phyloP scores from a whole-genome alignment of 2,113 vertebrate genomes.

The Eublepharis macularius region DNA sequence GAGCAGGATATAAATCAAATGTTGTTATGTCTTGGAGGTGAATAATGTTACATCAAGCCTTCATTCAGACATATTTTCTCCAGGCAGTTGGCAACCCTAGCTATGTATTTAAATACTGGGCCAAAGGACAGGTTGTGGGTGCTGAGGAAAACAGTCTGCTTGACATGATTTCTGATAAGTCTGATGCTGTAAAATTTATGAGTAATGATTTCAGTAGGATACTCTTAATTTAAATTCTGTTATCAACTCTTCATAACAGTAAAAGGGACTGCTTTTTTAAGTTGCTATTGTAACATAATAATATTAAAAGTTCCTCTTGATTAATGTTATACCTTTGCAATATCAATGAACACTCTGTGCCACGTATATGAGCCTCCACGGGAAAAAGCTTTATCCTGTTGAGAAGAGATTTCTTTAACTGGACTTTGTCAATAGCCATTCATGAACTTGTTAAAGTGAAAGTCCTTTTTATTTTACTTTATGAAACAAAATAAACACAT shows the following conservation, averaged over 20 bases:
- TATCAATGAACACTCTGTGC: constrained; percentile 54
- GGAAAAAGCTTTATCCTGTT: constrained; percentile 60
- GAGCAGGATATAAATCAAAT: too few species aligned
- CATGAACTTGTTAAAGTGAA: constrained; percentile 77
- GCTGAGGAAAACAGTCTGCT: too few species aligned
- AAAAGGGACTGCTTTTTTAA: neutral
- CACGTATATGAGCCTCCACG: constrained; percentile 56
- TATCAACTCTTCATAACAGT: neutral
- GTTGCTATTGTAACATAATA: neutral
- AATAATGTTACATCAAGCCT: too few species aligned
- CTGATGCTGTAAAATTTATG: too few species aligned
- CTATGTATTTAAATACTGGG: too few species aligned
- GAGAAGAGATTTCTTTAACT: constrained; percentile 53
- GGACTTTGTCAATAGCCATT: constrained; percentile 61
- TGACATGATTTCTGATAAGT: too few species aligned
- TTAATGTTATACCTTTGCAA: constrained; percentile 28
- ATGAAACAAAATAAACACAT: constrained; percentile 78
- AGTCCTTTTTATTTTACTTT: constrained; percentile 77
- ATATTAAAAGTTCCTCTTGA: neutral
- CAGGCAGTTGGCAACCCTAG: too few species aligned
- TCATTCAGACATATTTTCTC: too few species aligned
- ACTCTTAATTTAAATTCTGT: neutral
- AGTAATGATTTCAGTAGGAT: neutral
- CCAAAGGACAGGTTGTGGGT: too few species aligned
- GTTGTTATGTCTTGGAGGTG: too few species aligned